Conservation (phyloP, 2,888 invertebrate species). For the Acanthopleura granulata region DNA sequence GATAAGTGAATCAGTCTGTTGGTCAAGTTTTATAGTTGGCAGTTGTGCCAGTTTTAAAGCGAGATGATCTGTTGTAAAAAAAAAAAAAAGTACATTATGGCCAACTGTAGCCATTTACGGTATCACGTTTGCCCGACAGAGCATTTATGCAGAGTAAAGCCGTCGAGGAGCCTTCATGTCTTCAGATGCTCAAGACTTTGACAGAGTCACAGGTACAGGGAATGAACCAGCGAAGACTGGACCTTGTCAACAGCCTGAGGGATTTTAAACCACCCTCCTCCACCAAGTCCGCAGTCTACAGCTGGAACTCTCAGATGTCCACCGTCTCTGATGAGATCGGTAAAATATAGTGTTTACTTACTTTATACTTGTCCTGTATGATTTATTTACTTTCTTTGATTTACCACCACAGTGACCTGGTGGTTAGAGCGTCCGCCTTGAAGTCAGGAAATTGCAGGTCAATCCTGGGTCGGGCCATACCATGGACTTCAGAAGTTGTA, state of each 20-base stretch:
- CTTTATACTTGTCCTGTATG: slow-evolving; percentile 8
- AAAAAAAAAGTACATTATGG: too few species aligned
- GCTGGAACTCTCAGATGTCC: slow-evolving; percentile 64
- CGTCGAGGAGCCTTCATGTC: slow-evolving; percentile 51
- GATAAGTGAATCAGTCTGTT: too few species aligned
- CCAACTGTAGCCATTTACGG: too few species aligned
- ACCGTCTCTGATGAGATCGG: slow-evolving; percentile 61
- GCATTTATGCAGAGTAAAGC: slow-evolving; percentile 58
- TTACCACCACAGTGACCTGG: too few species aligned
- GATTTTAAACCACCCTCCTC: slow-evolving; percentile 64
- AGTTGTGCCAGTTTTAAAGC: too few species aligned
- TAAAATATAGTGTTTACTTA: slow-evolving; percentile 25
- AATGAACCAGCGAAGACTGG: slow-evolving; percentile 55
- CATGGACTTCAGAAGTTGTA: too few species aligned
- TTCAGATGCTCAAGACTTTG: slow-evolving; percentile 43
- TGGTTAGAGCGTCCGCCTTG: too few species aligned
- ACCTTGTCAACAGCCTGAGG: slow-evolving; percentile 62
- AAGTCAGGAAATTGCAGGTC: too few species aligned
- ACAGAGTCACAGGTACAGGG: slow-evolving; percentile 56
- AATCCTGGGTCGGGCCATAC: too few species aligned
- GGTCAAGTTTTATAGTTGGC: too few species aligned
- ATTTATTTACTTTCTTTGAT: too few species aligned
- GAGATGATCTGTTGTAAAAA: too few species aligned
- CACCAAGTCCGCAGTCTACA: slow-evolving; percentile 63
- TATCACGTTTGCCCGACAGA: slow-evolving; percentile 29